A percentile compares a stretch with the other conserved stretches of the same genome.
Conservation (phyloP, 2,888 invertebrate genomes). For the Atherix ibis region DNA sequence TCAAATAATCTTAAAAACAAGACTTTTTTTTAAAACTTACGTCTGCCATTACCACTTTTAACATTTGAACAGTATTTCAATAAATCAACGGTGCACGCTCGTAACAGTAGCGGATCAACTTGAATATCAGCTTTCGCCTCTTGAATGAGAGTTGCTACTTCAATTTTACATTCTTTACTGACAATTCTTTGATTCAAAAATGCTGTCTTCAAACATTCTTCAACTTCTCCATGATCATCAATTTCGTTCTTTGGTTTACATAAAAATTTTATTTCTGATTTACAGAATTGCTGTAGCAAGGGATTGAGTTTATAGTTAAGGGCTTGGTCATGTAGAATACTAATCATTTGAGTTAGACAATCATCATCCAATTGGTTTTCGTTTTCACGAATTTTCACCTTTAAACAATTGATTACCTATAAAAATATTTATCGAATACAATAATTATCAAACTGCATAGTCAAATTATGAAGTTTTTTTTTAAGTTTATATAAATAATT, state of each 20-base stretch:
- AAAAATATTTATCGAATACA: too few relatives aligned
- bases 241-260: slow-evolving; percentile 33
- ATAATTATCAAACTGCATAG: too few relatives aligned
- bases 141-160: slow-evolving; percentile 78
- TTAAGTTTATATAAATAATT: too few relatives aligned
- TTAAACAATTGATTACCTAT: slow-evolving; percentile 58
- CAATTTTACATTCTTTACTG: slow-evolving; percentile 59
- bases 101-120: slow-evolving; percentile 80
- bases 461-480: too few relatives aligned
- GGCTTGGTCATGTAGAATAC: slow-evolving; percentile 73
- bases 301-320: slow-evolving; percentile 85
- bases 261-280: slow-evolving; percentile 50
- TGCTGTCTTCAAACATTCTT: slow-evolving; percentile 84
- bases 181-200: slow-evolving; percentile 57
- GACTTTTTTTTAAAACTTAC: slow-evolving; percentile 38
- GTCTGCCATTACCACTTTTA: slow-evolving; percentile 78
- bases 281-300: slow-evolving; percentile 65
- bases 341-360: slow-evolving; percentile 71
- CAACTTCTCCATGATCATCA: slow-evolving; percentile 39
- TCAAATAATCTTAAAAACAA: slow-evolving; percentile 2
- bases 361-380: slow-evolving; percentile 52
- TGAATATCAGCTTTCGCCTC: slow-evolving; percentile 88
- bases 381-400: slow-evolving; percentile 58
- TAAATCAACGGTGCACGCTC: slow-evolving; percentile 75
- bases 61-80: slow-evolving; percentile 63